phyloP scores from a whole-genome alignment of 2,113 vertebrate genomes.

The Bolborhynchus lineola region DNA sequence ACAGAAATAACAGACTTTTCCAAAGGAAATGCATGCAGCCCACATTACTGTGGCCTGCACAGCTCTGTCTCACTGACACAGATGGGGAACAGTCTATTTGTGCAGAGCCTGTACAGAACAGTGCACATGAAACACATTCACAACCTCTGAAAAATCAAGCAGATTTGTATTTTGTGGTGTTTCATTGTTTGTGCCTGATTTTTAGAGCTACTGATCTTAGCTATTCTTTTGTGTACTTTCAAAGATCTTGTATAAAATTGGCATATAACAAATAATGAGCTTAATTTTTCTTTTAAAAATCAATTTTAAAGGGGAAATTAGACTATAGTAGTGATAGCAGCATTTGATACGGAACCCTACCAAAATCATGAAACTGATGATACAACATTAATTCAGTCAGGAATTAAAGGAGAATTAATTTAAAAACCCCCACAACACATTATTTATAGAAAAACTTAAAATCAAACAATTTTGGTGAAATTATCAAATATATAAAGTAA shows the following conservation, averaged over 20 bases:
- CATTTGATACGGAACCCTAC: not conserved
- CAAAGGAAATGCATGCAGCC: not conserved
- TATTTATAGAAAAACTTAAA: not conserved
- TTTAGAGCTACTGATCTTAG: not conserved
- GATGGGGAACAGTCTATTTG: not conserved
- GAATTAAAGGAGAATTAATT: not conserved
- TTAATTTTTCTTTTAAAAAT: not conserved
- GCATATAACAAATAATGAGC: not conserved
- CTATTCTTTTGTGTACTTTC: not conserved
- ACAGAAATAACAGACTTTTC: constrained; percentile 20
- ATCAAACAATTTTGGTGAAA: not conserved
- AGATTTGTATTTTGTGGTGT: not conserved
- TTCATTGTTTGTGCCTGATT: not conserved
- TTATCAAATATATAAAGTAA: not conserved
- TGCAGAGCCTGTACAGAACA: not conserved
- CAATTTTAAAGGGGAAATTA: not conserved
- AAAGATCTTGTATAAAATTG: not conserved
- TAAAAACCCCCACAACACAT: accelerated
- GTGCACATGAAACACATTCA: not conserved
- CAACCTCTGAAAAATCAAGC: not conserved
- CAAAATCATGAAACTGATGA: not conserved
- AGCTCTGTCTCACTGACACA: not conserved
- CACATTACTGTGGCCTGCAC: not conserved
- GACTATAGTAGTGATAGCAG: not conserved
- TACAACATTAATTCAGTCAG: not conserved